Percentiles rank a stretch among this genome's conserved stretches.
These are phyloP conservation scores for Anolis apletophallus DNA, from an alignment of 2,797 vertebrate species.

Conservation along the genomic window DNA sequence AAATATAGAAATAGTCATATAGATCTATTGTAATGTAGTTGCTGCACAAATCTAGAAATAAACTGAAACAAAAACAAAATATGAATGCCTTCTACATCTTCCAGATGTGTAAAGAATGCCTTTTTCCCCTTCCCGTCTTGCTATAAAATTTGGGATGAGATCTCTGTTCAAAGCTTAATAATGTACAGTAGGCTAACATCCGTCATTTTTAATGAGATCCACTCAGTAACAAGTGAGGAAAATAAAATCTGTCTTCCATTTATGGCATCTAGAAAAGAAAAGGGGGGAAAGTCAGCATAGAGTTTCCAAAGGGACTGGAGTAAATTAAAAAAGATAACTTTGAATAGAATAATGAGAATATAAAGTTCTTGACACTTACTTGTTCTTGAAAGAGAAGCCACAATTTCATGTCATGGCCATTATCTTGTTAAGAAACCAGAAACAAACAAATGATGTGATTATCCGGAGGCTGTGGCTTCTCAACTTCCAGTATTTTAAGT, in stretches of 20 bases:
- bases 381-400: neutral
- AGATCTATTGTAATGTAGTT: neutral
- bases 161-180: constrained; percentile 47
- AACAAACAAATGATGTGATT: constrained; percentile 14
- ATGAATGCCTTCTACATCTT: neutral
- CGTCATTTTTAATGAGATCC: constrained; percentile 71
- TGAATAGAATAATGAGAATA: constrained; percentile 8
- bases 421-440: constrained; percentile 2
- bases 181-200: constrained; percentile 65
- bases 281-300: constrained; percentile 39
- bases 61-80: constrained; percentile 17
- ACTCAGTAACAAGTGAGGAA: constrained; percentile 51
- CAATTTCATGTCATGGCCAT: neutral
- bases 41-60: neutral
- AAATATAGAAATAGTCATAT: neutral
- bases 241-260: constrained; percentile 52
- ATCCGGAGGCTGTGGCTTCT: neutral
- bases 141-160: constrained; percentile 46
- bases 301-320: constrained; percentile 30
- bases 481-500: neutral
- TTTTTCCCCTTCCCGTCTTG: constrained; percentile 46
- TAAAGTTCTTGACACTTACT: neutral
- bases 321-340: constrained; percentile 27
- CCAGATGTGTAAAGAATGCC: constrained; percentile 53
- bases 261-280: constrained; percentile 45